Conservation (phyloP, 2,888 invertebrate genomes). For the Ypsolopha sequella region DNA sequence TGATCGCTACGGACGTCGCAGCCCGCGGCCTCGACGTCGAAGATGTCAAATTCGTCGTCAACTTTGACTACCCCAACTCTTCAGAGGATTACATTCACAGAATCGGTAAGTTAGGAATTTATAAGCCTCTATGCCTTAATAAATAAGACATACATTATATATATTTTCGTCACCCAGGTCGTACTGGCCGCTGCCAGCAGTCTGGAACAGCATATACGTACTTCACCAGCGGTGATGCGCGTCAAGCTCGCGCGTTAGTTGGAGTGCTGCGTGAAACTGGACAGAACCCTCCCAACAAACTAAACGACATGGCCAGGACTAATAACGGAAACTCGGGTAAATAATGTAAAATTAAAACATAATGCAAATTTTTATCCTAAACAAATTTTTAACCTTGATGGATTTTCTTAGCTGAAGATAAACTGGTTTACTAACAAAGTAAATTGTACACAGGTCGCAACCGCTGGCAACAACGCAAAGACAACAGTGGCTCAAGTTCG, state of each 20-base stretch:
- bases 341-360: background rate
- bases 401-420: too few species aligned
- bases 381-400: too few species aligned
- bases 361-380: too few species aligned
- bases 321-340: slow-evolving; percentile 59
- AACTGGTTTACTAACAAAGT: background rate
- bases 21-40: slow-evolving; percentile 92
- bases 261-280: slow-evolving; percentile 94
- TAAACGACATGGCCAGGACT: slow-evolving; percentile 81
- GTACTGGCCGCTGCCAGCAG: slow-evolving; percentile 93
- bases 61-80: slow-evolving; percentile 97
- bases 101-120: slow-evolving; percentile 72
- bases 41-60: slow-evolving; percentile 97
- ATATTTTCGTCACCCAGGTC: slow-evolving; percentile 46
- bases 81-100: slow-evolving; percentile 98
- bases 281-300: slow-evolving; percentile 84
- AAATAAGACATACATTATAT: background rate
- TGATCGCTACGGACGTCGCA: slow-evolving; percentile 97
- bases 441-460: slow-evolving; percentile 51
- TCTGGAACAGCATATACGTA: slow-evolving; percentile 97
- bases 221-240: slow-evolving; percentile 91
- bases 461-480: slow-evolving; percentile 74
- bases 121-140: background rate
- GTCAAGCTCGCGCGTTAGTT: slow-evolving; percentile 93
- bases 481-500: slow-evolving; percentile 60